A percentile compares a stretch with the other conserved stretches of the same genome.
Conservation (phyloP, 2,888 invertebrate species). For the Drosophila emarginata region DNA sequence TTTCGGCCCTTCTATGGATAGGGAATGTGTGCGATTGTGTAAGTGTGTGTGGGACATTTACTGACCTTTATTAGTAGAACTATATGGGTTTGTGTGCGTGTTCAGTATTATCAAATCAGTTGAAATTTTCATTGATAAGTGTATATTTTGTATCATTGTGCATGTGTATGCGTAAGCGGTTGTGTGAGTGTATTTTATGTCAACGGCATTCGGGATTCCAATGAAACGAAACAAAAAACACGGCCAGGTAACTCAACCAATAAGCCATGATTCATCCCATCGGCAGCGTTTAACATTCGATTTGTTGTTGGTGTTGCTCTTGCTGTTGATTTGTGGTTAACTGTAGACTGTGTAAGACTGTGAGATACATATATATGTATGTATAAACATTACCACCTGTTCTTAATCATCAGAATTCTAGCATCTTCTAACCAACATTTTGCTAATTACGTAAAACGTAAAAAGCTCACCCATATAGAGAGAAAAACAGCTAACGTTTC, state of each 20-base stretch:
- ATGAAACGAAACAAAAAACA: slow-evolving; percentile 50
- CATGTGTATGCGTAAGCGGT: background rate
- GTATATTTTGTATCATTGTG: slow-evolving; percentile 9
- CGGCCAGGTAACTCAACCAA: slow-evolving; percentile 50
- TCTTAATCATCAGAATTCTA: slow-evolving; percentile 53
- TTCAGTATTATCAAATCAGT: slow-evolving; percentile 56
- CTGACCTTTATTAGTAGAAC: slow-evolving; percentile 1
- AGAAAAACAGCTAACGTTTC: slow-evolving; percentile 18
- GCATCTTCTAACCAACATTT: slow-evolving; percentile 17
- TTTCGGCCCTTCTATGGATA: background rate
- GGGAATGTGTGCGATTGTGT: background rate
- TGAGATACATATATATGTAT: slow-evolving; percentile 32
- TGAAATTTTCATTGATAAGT: slow-evolving; percentile 63
- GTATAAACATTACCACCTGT: slow-evolving; percentile 12
- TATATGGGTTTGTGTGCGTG: background rate
- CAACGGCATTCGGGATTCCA: slow-evolving; percentile 51
- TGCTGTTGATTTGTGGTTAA: slow-evolving; percentile 44
- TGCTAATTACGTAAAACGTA: background rate
- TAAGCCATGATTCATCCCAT: slow-evolving; percentile 63
- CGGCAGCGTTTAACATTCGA: slow-evolving; percentile 39
- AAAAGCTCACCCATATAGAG: background rate
- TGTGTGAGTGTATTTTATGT: slow-evolving; percentile 24
- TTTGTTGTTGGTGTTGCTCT: slow-evolving; percentile 23
- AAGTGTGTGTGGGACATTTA: slow-evolving; percentile 7
- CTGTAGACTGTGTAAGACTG: slow-evolving; percentile 60